Conservation (phyloP, 2,888 invertebrate species). For the Myopa tessellatipennis region DNA sequence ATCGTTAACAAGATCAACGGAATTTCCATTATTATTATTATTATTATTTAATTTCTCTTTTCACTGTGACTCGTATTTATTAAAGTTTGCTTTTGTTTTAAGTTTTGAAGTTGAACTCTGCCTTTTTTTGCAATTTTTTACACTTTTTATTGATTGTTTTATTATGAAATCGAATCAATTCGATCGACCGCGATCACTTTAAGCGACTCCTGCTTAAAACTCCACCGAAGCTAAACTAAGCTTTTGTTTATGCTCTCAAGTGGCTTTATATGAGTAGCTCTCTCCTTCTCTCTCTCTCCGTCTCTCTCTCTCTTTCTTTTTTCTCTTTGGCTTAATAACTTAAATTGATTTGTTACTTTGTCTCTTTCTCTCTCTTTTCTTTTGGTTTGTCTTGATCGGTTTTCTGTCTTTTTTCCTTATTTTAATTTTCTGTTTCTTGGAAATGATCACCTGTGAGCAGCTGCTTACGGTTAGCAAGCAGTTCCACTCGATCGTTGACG, state of each 20-base stretch:
- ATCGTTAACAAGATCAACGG: slow-evolving; percentile 23
- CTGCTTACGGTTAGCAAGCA: not conserved
- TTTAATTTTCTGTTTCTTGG: not conserved
- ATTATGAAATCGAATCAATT: not conserved
- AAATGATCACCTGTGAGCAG: too few species aligned
- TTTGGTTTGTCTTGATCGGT: not conserved
- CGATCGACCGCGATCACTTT: not conserved
- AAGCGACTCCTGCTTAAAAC: slow-evolving; percentile 2
- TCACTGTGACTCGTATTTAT: not conserved
- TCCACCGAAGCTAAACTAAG: slow-evolving; percentile 20
- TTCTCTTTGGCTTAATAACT: not conserved
- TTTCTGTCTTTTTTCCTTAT: not conserved
- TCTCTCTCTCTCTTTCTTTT: not conserved
- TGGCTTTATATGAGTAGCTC: slow-evolving; percentile 17
- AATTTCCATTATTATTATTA: slow-evolving; percentile 17
- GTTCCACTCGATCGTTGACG: not conserved
- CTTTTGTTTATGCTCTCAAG: not conserved
- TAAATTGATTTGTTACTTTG: not conserved
- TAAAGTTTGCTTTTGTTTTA: too few species aligned
- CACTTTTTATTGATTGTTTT: not conserved
- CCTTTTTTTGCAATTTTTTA: not conserved
- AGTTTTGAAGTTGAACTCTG: not conserved
- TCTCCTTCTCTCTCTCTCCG: not conserved
- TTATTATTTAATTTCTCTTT: not conserved
- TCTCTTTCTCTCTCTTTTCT: not conserved